Evolutionary conservation across 2,888 invertebrate species (phyloP).

Genomic region (Agonopterix subpropinquella): DNA sequence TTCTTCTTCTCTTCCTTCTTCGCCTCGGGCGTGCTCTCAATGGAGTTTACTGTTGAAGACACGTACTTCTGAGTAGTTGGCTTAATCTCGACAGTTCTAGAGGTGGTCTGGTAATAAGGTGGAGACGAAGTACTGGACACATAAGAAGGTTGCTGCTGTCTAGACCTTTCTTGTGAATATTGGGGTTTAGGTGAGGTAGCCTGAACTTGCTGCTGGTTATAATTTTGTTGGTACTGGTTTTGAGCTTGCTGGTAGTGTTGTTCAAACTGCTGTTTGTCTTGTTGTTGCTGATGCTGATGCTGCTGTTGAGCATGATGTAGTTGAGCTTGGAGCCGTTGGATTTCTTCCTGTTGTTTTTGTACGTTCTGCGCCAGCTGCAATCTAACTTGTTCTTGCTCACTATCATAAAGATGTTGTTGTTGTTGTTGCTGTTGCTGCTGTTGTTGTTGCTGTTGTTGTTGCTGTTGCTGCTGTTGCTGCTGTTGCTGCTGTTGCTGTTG

Average conservation of each 20-base stretch:
- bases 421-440: constrained; percentile 18
- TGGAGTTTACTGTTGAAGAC: constrained; percentile 65
- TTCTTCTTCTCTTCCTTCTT: constrained; percentile 74
- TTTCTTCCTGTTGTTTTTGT: constrained; percentile 71
- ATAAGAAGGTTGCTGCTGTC: constrained; percentile 43
- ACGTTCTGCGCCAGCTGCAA: constrained; percentile 63
- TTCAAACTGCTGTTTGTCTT: constrained; percentile 34
- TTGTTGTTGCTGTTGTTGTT: constrained; percentile 21
- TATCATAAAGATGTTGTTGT: constrained; percentile 37
- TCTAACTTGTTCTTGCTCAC: constrained; percentile 59
- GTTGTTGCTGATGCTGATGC: constrained; percentile 32
- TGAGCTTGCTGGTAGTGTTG: constrained; percentile 30
- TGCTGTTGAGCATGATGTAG: constrained; percentile 43
- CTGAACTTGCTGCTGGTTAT: constrained; percentile 43
- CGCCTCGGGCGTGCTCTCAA: constrained; percentile 55
- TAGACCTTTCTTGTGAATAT: constrained; percentile 58
- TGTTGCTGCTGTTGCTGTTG: constrained; percentile 18
- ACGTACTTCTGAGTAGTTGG: constrained; percentile 69
- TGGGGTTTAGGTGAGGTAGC: constrained; percentile 51
- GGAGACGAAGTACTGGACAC: constrained; percentile 47
- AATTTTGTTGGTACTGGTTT: constrained; percentile 27
- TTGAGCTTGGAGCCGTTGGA: constrained; percentile 63
- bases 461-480: constrained; percentile 19
- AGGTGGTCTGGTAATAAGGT: constrained; percentile 56
- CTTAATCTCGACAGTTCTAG: constrained; percentile 64